phyloP scores from a whole-genome alignment of 2,888 invertebrate species.

The Cantharis rufa region DNA sequence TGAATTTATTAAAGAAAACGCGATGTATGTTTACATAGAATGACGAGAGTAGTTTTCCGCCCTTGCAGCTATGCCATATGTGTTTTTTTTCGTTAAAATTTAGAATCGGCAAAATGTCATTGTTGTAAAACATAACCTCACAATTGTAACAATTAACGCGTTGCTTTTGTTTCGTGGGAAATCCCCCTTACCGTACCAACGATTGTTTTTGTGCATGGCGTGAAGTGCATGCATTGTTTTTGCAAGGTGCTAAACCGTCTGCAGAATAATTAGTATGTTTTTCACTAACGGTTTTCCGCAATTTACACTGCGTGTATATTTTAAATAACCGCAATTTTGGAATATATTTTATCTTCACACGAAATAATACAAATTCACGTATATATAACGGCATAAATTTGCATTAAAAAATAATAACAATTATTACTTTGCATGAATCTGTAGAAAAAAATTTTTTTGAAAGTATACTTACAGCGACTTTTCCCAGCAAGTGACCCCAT shows the following conservation, averaged over 20 bases:
- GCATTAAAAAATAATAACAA: background rate
- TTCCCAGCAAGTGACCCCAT: slow-evolving; percentile 89
- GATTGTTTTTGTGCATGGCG: background rate
- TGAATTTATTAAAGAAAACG: slow-evolving; percentile 28
- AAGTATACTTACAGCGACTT: slow-evolving; percentile 80
- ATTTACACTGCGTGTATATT: slow-evolving; percentile 18
- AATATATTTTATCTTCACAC: background rate
- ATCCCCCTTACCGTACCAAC: background rate
- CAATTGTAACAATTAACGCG: background rate
- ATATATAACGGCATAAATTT: background rate
- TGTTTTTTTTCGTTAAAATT: background rate
- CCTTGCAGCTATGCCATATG: background rate
- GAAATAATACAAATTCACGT: background rate
- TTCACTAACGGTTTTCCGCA: background rate
- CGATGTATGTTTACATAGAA: slow-evolving; percentile 11
- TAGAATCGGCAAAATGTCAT: background rate
- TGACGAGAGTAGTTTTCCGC: background rate
- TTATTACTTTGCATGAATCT: slow-evolving; percentile 1
- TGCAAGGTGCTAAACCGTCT: background rate
- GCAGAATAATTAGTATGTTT: background rate
- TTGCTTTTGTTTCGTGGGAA: background rate
- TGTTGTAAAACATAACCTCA: background rate
- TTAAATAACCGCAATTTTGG: background rate
- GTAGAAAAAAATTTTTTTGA: background rate
- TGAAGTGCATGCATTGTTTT: background rate